phyloP scores from a whole-genome alignment of 2,888 invertebrate species.

The Cancer borealis region DNA sequence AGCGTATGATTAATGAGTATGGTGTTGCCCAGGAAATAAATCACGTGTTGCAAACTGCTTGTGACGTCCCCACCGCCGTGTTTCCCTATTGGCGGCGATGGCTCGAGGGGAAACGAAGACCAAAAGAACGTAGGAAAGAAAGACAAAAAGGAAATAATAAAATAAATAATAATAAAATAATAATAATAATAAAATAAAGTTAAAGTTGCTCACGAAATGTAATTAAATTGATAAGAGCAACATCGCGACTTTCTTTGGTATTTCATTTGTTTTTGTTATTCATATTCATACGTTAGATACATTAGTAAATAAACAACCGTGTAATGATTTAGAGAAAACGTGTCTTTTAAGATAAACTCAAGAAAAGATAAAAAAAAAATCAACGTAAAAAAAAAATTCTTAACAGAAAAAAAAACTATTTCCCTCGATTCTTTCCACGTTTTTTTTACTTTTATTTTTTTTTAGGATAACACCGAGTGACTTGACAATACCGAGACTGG shows the following conservation, averaged over 20 bases:
- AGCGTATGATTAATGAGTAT: not conserved
- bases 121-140: no score
- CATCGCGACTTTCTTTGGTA: no score
- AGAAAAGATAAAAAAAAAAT: not conserved
- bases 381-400: not conserved
- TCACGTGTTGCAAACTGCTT: constrained; percentile 5
- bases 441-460: not conserved
- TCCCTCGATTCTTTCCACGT: not conserved
- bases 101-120: not conserved
- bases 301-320: no score
- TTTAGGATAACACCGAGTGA: not conserved
- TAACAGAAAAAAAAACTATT: not conserved
- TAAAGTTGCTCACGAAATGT: no score
- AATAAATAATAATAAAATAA: no score
- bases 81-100: not conserved
- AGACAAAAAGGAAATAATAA: no score
- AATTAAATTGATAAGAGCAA: no score
- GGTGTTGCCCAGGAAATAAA: constrained; percentile 3
- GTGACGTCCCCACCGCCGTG: not conserved
- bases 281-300: no score
- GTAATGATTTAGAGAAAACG: no score
- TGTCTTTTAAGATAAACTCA: not conserved
- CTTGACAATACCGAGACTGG: not conserved
- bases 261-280: no score
- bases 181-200: no score